These are phyloP conservation scores for Narcine bancroftii DNA, from an alignment of 2,113 vertebrate species.

Conservation along the genomic window DNA sequence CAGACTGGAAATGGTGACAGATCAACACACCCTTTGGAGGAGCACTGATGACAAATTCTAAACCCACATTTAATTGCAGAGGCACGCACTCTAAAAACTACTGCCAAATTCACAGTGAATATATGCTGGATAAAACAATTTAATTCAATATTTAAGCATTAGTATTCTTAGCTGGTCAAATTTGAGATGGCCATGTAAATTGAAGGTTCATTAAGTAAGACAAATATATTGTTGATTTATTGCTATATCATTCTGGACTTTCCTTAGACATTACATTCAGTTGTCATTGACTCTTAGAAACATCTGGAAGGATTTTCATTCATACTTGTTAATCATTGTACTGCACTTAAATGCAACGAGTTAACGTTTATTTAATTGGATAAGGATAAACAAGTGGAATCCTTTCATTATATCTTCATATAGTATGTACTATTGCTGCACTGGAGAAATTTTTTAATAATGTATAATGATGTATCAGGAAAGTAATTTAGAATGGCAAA, in stretches of 20 bases:
- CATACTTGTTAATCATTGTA: neutral
- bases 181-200: neutral
- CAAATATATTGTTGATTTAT: neutral
- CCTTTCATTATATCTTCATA: neutral
- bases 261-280: neutral
- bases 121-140: neutral
- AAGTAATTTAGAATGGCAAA: neutral
- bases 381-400: neutral
- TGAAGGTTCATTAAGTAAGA: neutral
- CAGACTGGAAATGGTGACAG: too few relatives aligned
- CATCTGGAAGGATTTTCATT: neutral
- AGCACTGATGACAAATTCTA: too few relatives aligned
- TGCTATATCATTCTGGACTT: neutral
- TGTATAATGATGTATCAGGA: neutral
- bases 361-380: neutral
- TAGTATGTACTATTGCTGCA: neutral
- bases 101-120: too few relatives aligned
- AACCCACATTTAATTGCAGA: too few relatives aligned
- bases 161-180: neutral
- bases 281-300: neutral
- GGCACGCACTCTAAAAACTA: too few relatives aligned
- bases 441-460: slow-evolving; percentile 1
- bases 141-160: neutral
- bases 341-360: neutral
- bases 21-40: too few relatives aligned